phyloP scores from a whole-genome alignment of 2,888 invertebrate species.

The Chironomus riparius region DNA sequence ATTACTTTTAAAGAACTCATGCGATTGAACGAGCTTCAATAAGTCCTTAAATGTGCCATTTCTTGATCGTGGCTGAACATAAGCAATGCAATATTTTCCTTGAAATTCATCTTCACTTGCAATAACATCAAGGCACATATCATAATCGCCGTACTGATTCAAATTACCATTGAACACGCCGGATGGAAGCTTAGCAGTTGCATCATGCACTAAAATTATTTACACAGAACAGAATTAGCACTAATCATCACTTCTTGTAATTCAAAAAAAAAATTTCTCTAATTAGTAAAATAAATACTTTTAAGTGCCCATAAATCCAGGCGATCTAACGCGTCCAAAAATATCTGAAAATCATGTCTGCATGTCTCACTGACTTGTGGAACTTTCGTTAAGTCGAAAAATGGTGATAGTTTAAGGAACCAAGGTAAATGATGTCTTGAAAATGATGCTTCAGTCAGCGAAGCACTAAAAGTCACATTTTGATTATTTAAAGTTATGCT shows the following conservation, averaged over 20 bases:
- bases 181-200: slow-evolving; percentile 55
- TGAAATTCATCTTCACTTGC: slow-evolving; percentile 30
- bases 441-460: too few relatives aligned
- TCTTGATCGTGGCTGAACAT: slow-evolving; percentile 50
- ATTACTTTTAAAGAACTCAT: slow-evolving; percentile 54
- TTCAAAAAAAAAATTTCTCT: background rate
- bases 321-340: slow-evolving; percentile 36
- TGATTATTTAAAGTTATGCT: too few relatives aligned
- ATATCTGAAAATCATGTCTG: slow-evolving; percentile 35
- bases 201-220: slow-evolving; percentile 51
- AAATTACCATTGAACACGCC: slow-evolving; percentile 57
- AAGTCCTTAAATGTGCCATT: slow-evolving; percentile 44
- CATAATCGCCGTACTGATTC: slow-evolving; percentile 55
- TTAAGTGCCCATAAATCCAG: slow-evolving; percentile 40
- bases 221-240: background rate
- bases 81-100: slow-evolving; percentile 58
- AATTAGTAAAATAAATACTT: slow-evolving; percentile 37
- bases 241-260: too few relatives aligned
- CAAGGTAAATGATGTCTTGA: background rate
- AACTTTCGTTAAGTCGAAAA: slow-evolving; percentile 36
- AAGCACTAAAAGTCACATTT: too few relatives aligned
- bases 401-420: slow-evolving; percentile 7
- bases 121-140: slow-evolving; percentile 33
- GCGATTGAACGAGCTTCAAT: slow-evolving; percentile 49
- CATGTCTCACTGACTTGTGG: slow-evolving; percentile 36